Evolutionary conservation across 2,888 invertebrate species (phyloP), one percentile per base, ranked within the genome.

Genomic region (Doris montereyensis): DNA sequence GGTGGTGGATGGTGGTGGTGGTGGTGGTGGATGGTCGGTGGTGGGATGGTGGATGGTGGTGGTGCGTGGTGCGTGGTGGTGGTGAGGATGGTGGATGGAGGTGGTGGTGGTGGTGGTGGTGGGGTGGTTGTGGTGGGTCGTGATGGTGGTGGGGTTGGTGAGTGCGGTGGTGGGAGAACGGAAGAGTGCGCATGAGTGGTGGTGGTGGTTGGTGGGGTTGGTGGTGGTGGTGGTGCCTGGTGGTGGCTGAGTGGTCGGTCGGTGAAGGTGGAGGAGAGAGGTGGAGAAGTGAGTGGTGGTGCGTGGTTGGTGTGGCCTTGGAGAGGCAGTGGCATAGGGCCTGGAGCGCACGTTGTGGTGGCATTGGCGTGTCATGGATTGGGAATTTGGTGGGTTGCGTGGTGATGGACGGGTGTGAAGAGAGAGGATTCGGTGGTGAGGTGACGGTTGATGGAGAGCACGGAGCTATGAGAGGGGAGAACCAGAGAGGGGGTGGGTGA

Each of bases 261-360:
- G n/a, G 62, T 26, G 62, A 62, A 8, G 28, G 62, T 26, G 62
- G 4, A 28, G 28, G 62, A 5, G 62, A 62, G 10, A 8, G 62
- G 28, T 10, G 28, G 62, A 62, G 62, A 8, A 5, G 28, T 24
- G 28, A 28, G 28, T 3, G 62, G 4, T 1, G 4, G 62, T 2
- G 17, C 24, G 62, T 26, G 17, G 28, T 24, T 26, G 68, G 30
- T 26, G 30, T 26, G 30, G 72, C 8, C n/a, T 35, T n/a, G 21
- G 35, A 41, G 72, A 34, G 52, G 41, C 35, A 34, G 72, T 13
- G 94, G 95, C 74, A 97, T 97, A 92, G 95, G 97, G 87, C 95
- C 96, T 88, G 93, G 97, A 80, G 95, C 35, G 21, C 5, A 72
- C 35, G 5, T 13, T 35, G 35, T 8, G 72, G 30, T 4, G 26